Conservation (phyloP, 2,888 invertebrate genomes). For the Scaptomyza caliginosa region DNA sequence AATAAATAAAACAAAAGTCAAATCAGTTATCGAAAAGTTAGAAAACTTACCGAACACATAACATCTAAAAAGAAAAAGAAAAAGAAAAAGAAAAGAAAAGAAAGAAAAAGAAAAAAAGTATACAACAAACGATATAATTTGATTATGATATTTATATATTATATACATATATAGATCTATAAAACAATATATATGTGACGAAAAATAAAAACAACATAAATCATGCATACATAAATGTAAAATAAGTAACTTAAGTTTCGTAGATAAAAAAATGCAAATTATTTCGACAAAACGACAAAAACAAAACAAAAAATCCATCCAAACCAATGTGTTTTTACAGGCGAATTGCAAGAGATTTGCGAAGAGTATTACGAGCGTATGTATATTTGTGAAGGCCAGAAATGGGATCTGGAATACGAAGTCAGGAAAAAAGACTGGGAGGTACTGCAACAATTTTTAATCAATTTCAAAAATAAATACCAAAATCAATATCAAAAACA, state of each 20-base stretch:
- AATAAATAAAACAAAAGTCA: constrained; percentile 36
- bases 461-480: constrained; percentile 67
- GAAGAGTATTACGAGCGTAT: constrained; percentile 98
- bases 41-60: constrained; percentile 73
- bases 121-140: constrained; percentile 28
- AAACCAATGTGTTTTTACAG: constrained; percentile 78
- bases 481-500: constrained; percentile 35
- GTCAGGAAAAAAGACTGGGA: constrained; percentile 99
- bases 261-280: constrained; percentile 24
- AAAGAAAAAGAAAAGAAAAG: constrained; percentile 25
- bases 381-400: constrained; percentile 99
- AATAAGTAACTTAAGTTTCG: constrained; percentile 41
- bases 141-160: constrained; percentile 15
- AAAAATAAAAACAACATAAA: constrained; percentile 19
- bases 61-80: constrained; percentile 62
- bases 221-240: constrained; percentile 36
- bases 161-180: constrained; percentile 15
- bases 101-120: constrained; percentile 10
- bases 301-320: constrained; percentile 25
- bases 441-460: constrained; percentile 88
- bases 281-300: constrained; percentile 21
- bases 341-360: constrained; percentile 94
- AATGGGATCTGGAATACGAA: constrained; percentile 99
- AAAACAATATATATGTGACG: constrained; percentile 28
- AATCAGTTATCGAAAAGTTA: constrained; percentile 42